These are phyloP conservation scores for Pocota personata DNA, from an alignment of 2,888 invertebrate genomes.

Conservation along the genomic window DNA sequence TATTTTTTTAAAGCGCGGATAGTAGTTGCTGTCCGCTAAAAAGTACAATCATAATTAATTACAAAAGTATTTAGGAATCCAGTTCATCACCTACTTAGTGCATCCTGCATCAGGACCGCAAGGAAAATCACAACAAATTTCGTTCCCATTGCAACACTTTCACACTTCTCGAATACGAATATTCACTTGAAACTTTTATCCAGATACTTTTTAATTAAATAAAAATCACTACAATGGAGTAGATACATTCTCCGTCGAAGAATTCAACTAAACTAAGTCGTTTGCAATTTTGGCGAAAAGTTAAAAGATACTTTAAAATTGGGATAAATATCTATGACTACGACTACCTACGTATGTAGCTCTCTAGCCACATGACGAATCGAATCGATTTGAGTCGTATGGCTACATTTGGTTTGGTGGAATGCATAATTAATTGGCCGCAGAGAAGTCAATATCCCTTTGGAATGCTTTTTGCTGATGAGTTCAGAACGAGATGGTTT, in stretches of 20 bases:
- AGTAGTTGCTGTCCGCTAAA: not conserved
- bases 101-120: constrained; percentile 10
- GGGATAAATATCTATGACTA: constrained; percentile 9
- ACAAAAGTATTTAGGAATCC: not conserved
- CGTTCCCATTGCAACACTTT: not conserved
- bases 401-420: constrained; percentile 5
- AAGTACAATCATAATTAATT: not conserved
- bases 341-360: not conserved
- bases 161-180: not conserved
- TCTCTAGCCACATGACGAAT: constrained; percentile 21
- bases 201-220: constrained; percentile 47
- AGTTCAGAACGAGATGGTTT: constrained; percentile 5
- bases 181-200: constrained; percentile 30
- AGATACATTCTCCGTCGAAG: constrained; percentile 64
- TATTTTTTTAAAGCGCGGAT: constrained; percentile 14
- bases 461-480: constrained; percentile 19
- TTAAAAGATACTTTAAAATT: constrained; percentile 49
- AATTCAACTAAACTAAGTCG: constrained; percentile 52
- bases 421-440: constrained; percentile 65
- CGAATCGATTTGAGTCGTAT: constrained; percentile 21
- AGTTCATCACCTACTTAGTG: constrained; percentile 6
- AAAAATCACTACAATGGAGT: constrained; percentile 49
- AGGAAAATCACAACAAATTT: constrained; percentile 20
- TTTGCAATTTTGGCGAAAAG: constrained; percentile 35
- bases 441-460: constrained; percentile 54